Conservation (phyloP, 2,113 vertebrate genomes). For the Epinephelus cyanopodus region DNA sequence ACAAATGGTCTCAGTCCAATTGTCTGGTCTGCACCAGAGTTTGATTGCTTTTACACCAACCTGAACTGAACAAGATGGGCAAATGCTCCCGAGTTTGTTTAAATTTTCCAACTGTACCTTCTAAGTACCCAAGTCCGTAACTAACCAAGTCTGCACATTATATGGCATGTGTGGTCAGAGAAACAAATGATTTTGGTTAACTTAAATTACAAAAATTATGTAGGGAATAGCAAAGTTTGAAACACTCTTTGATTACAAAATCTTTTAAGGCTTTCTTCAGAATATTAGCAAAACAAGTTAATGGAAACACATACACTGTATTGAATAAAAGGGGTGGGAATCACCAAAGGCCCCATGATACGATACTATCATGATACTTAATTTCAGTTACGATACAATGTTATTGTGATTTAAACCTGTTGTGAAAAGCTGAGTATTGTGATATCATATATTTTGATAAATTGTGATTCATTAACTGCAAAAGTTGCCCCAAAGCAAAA, state of each 20-base stretch:
- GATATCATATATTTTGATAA: no score
- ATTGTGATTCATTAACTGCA: no score
- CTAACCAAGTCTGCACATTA: neutral
- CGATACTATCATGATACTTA: no score
- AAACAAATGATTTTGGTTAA: conserved; percentile 15
- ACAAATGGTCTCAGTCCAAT: no score
- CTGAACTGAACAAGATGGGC: neutral
- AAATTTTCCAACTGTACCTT: neutral
- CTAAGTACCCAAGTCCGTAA: neutral
- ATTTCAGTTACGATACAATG: no score
- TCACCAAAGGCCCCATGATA: no score
- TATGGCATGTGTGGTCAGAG: neutral
- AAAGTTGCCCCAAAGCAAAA: no score
- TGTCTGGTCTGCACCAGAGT: no score
- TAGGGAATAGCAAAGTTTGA: neutral
- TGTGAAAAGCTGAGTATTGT: no score
- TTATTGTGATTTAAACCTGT: no score
- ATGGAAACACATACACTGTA: neutral
- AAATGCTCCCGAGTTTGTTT: neutral
- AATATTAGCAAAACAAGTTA: neutral
- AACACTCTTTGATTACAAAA: neutral
- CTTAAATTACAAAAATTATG: conserved; percentile 7
- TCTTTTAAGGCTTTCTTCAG: neutral
- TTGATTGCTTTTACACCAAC: neutral
- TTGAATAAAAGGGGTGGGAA: no score